These are phyloP conservation scores for Pleuronectes platessa DNA, from an alignment of 2,113 vertebrate genomes.

Conservation along the genomic window DNA sequence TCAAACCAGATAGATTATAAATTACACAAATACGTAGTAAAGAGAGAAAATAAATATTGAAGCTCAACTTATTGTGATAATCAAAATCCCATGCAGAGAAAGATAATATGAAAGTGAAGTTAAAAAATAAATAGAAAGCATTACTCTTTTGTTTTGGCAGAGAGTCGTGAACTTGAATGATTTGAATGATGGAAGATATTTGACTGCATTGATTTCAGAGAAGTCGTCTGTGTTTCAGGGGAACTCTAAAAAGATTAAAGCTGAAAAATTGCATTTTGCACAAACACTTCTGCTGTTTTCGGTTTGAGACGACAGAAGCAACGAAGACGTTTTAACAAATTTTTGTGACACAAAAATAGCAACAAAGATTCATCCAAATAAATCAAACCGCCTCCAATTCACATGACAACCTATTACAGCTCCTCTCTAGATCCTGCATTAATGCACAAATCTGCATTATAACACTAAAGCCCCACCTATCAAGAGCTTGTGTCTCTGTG, in stretches of 20 bases:
- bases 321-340: slow-evolving; percentile 31
- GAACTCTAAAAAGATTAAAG: not conserved
- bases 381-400: slow-evolving; percentile 48
- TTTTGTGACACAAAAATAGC: slow-evolving; percentile 19
- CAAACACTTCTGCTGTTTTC: not conserved
- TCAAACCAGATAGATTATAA: not conserved
- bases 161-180: not conserved
- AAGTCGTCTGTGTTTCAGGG: not conserved
- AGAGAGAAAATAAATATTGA: slow-evolving; percentile 2
- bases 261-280: slow-evolving; percentile 12
- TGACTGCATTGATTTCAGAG: not conserved
- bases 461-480: slow-evolving; percentile 67
- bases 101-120: not conserved
- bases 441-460: slow-evolving; percentile 70
- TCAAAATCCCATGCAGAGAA: not conserved
- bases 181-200: slow-evolving; percentile 25
- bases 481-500: slow-evolving; percentile 4
- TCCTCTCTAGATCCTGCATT: slow-evolving; percentile 51
- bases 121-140: no score
- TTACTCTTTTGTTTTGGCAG: not conserved
- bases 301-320: slow-evolving; percentile 1
- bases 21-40: not conserved
- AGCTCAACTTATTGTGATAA: not conserved
- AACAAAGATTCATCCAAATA: slow-evolving; percentile 41
- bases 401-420: slow-evolving; percentile 52